Percentiles rank a stretch among this genome's conserved stretches.
These are phyloP conservation scores for Glaucomys volans DNA, from an alignment of 2,113 vertebrate species.

Conservation along the genomic window DNA sequence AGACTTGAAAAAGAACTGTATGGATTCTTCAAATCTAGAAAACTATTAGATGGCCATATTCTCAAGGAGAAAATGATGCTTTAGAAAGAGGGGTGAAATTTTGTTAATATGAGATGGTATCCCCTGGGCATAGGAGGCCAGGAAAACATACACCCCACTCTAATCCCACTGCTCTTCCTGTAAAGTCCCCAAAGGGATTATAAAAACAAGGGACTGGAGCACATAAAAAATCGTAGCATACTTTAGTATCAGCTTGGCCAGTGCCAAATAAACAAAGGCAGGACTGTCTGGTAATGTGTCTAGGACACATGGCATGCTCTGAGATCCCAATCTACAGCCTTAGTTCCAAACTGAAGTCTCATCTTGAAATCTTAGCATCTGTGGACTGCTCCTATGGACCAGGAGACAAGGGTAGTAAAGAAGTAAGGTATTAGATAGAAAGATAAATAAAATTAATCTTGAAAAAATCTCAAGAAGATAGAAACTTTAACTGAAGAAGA, in stretches of 20 bases:
- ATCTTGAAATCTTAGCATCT: conserved; percentile 66
- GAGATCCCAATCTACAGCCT: conserved; percentile 65
- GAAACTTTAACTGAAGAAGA: conserved; percentile 53
- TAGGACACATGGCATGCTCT: conserved; percentile 52
- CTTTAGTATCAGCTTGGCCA: conserved; percentile 45
- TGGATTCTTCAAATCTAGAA: background rate
- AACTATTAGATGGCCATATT: background rate
- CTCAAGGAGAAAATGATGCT: background rate
- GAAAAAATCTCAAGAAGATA: conserved; percentile 67
- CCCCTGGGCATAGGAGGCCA: background rate
- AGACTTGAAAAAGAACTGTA: background rate
- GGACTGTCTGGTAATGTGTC: conserved; percentile 61
- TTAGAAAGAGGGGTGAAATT: background rate
- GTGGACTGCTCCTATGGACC: background rate
- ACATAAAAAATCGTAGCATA: conserved; percentile 55
- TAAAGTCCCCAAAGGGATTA: conserved; percentile 16
- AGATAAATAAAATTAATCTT: conserved; percentile 71
- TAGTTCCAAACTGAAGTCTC: conserved; percentile 51
- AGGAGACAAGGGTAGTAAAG: conserved; percentile 59
- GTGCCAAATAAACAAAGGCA: conserved; percentile 69
- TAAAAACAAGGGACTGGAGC: conserved; percentile 39
- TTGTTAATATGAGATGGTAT: background rate
- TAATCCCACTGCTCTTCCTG: background rate
- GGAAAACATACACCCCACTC: background rate
- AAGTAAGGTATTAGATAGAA: conserved; percentile 13